Conservation (phyloP, 2,888 invertebrate genomes). For the Tetranychus truncatus region DNA sequence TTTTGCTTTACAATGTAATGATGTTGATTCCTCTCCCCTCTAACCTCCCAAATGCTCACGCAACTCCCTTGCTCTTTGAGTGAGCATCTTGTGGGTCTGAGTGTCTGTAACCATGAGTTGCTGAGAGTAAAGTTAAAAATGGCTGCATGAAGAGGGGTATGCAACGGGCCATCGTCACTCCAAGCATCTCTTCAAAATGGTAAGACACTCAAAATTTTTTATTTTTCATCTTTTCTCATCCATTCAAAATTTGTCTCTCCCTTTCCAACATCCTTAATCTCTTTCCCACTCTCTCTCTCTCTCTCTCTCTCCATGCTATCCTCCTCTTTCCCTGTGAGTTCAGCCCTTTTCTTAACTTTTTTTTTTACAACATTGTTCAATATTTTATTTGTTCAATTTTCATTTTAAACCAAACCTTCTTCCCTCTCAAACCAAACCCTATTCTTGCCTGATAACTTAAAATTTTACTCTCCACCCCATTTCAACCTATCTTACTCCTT, state of each 20-base stretch:
- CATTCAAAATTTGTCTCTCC: neutral
- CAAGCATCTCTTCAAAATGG: constrained; percentile 1
- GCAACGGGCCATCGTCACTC: neutral
- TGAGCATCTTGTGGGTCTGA: neutral
- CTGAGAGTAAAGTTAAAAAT: constrained; percentile 6
- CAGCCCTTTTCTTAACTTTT: neutral
- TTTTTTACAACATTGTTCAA: neutral
- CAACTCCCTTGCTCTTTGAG: neutral
- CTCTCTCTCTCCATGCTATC: neutral
- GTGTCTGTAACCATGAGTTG: constrained; percentile 1
- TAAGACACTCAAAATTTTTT: neutral
- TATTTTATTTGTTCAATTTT: neutral
- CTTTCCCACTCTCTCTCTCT: too few species aligned
- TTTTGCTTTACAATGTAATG: too few species aligned
- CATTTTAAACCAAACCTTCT: neutral
- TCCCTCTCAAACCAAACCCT: neutral
- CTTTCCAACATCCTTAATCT: neutral
- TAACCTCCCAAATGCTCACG: neutral
- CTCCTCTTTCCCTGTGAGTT: too few species aligned
- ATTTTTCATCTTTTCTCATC: neutral
- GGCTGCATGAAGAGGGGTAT: constrained; percentile 9
- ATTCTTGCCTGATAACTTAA: neutral
- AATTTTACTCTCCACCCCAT: neutral
- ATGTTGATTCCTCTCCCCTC: too few species aligned
- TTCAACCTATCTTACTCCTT: neutral